Percentiles rank a stretch among this genome's conserved stretches.
phyloP scores from a whole-genome alignment of 2,113 vertebrate species.

The Psammodynastes pulverulentus region DNA sequence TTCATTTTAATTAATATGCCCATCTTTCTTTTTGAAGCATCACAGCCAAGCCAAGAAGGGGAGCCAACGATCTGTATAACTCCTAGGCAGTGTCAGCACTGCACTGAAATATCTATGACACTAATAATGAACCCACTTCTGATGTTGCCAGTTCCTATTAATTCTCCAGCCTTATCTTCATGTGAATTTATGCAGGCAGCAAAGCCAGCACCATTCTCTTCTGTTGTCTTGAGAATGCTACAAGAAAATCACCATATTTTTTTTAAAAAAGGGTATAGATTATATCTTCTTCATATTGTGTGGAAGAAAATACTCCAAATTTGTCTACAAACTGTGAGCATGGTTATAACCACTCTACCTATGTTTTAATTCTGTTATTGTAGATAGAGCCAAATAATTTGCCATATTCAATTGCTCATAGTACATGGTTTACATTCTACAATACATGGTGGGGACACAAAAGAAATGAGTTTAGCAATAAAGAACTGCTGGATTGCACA shows the following conservation, averaged over 20 bases:
- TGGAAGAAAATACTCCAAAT: conserved; percentile 1
- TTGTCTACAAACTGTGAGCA: neutral
- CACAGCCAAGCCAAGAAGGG: conserved; percentile 3
- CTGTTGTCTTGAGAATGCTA: neutral
- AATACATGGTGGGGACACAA: neutral
- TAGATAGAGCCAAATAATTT: neutral
- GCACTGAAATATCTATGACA: neutral
- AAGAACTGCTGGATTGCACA: too few relatives aligned
- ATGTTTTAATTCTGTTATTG: neutral
- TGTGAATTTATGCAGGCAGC: neutral
- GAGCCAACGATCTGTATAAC: neutral
- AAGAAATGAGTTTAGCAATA: neutral
- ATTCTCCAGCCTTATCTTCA: neutral
- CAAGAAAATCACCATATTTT: neutral
- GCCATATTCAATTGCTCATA: neutral
- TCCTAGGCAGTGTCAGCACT: conserved; percentile 2
- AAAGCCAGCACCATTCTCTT: neutral
- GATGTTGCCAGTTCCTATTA: neutral
- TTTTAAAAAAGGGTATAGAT: neutral
- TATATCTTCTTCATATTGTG: neutral
- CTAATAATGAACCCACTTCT: neutral
- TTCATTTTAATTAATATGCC: neutral
- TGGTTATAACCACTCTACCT: neutral
- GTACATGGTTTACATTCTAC: neutral
- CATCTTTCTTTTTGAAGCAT: conserved; percentile 8